Conservation (phyloP, 2,113 vertebrate genomes). For the Gymnocephalus cernua region DNA sequence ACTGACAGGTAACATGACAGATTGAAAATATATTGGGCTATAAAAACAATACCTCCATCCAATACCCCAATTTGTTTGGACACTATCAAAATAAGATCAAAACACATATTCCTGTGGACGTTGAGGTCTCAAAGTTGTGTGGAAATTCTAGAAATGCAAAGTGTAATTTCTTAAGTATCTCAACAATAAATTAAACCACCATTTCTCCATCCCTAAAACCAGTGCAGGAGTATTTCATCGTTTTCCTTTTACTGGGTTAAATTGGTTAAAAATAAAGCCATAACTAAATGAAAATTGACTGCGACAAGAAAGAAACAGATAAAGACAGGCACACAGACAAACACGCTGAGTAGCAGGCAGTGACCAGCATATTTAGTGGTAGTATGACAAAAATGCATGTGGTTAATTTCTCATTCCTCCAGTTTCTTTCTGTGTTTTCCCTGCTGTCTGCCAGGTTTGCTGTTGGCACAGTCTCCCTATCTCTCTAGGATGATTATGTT, state of each 20-base stretch:
- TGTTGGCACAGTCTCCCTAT: constrained; percentile 66
- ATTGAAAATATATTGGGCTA: constrained; percentile 28
- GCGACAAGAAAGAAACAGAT: not conserved
- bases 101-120: not conserved
- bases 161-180: not conserved
- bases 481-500: constrained; percentile 73
- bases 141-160: not conserved
- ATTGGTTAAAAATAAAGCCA: not conserved
- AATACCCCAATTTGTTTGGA: not conserved
- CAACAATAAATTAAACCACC: not conserved
- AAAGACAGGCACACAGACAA: not conserved
- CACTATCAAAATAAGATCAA: not conserved
- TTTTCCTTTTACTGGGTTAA: not conserved
- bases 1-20: constrained; percentile 41
- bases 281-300: not conserved
- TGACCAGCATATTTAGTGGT: constrained; percentile 19
- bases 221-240: not conserved
- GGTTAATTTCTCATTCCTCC: constrained; percentile 23
- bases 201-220: not conserved
- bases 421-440: constrained; percentile 17
- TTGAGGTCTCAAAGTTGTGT: not conserved
- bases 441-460: constrained; percentile 57
- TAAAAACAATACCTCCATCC: constrained; percentile 8
- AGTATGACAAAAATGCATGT: constrained; percentile 38
- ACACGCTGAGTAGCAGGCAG: not conserved